Evolutionary conservation across 2,888 invertebrate species (phyloP).

Genomic region (Cyaniris semiargus): DNA sequence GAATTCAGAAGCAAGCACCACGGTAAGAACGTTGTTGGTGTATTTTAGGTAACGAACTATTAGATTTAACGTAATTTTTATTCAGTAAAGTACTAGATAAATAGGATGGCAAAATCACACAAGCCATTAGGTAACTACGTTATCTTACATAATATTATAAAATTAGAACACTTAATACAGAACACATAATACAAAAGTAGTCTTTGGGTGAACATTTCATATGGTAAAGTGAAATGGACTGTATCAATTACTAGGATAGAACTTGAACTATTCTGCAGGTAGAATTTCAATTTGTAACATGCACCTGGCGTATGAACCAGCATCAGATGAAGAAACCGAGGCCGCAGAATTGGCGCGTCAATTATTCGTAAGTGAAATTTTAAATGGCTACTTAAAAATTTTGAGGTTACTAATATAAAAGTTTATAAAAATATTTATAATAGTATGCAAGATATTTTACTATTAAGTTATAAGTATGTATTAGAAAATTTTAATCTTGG

Average conservation of each 20-base stretch:
- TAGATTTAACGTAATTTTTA: not conserved
- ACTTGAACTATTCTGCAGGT: not conserved
- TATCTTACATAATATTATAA: too few relatives aligned
- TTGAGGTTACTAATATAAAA: too few relatives aligned
- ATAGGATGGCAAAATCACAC: too few relatives aligned
- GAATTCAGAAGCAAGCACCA: conserved; percentile 5
- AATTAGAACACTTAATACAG: not conserved
- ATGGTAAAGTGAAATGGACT: not conserved
- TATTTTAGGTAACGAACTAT: not conserved
- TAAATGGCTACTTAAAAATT: not conserved
- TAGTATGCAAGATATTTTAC: too few relatives aligned
- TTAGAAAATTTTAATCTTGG: too few relatives aligned
- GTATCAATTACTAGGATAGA: not conserved
- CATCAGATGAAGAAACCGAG: not conserved
- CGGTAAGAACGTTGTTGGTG: not conserved
- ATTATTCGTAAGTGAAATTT: conserved; percentile 50
- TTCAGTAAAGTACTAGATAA: not conserved
- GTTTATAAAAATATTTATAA: too few relatives aligned
- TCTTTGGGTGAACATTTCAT: not conserved
- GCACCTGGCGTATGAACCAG: conserved; percentile 15
- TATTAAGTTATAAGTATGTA: too few relatives aligned
- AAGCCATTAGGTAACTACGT: too few relatives aligned
- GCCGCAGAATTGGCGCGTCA: conserved; percentile 20
- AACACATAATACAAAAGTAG: not conserved
- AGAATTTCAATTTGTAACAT: not conserved